Evolutionary conservation across 1,140 invertebrate genomes (phyloP), one percentile per base, ranked within the genome.

Genomic region (Lordiphosa mommai): DNA sequence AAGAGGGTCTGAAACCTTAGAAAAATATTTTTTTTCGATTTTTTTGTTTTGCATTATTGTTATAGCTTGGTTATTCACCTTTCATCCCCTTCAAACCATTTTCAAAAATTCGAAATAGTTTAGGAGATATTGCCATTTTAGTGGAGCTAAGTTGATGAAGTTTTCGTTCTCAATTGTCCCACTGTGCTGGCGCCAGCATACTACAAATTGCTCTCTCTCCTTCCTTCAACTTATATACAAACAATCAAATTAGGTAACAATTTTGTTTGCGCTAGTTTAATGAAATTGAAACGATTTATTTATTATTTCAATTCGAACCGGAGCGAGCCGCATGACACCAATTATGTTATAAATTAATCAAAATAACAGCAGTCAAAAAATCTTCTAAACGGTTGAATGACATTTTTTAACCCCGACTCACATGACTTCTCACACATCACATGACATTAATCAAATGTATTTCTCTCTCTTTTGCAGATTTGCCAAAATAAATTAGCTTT

Each of bases 401-500:
- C 59, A 41, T 41, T 32, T 38, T 9, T 29, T 30, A 33, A 66
- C 48, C 12, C 17, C 10, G 5, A 20, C 16, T 1, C 40, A 41
- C 40, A 17, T 41, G 20, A 41, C 13, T 7, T 4, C 48, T 13
- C 17, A 12, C 10, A 20, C 16, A 4, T 38, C 40, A 41, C 40
- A 41, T 41, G 10, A 41, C 12, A 10, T 23, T 29, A 43, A 43
- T 43, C 20, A 43, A 43, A 10, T 13, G 12, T 6, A 13, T 13
- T 13, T 27, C 12, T 12, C 13, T 27, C 27, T 38, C 16, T 20
- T 8, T 61, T 61, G 13, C 63, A 67, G 74, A 70, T 57, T 32
- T 66, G 66, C 60, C 48, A 49, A 49, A 70, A 56, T 23, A 59
- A 48, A 55, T 44, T 41, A 13, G 9, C 47, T 16, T 8, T 55